These are phyloP conservation scores for Hexactinellida sp. DNA, from an alignment of 37 sponge, comb jelly and placozoan species.

Conservation along the genomic window DNA sequence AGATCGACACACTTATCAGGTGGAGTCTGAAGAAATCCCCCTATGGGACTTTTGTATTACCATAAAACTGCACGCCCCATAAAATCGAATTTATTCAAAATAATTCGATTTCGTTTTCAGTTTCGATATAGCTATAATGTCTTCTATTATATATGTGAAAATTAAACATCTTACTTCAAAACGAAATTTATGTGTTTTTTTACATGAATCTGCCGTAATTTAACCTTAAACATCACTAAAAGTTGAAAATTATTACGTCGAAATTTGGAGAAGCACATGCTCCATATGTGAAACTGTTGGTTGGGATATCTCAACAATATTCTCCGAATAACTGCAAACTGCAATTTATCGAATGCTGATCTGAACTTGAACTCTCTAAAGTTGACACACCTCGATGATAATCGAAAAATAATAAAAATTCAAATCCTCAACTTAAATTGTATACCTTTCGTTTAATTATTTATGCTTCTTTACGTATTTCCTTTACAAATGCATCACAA, in stretches of 20 bases:
- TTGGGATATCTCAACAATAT: constrained; percentile 8
- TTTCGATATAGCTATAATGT: too few relatives aligned
- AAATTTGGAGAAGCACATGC: constrained; percentile 14
- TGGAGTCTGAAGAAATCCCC: too few relatives aligned
- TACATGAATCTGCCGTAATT: too few relatives aligned
- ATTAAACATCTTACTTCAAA: too few relatives aligned
- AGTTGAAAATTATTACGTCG: background rate
- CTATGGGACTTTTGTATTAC: too few relatives aligned
- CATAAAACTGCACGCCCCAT: too few relatives aligned
- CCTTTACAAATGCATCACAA: background rate
- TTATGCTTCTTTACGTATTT: background rate
- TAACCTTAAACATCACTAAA: too few relatives aligned
- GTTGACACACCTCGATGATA: constrained; percentile 7
- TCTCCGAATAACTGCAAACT: constrained; percentile 12
- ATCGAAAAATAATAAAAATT: background rate
- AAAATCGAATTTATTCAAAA: too few relatives aligned
- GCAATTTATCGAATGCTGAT: constrained; percentile 8
- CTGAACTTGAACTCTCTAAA: background rate
- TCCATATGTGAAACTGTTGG: background rate
- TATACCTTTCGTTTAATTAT: background rate
- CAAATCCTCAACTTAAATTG: background rate
- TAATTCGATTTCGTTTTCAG: too few relatives aligned
- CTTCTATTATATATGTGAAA: too few relatives aligned
- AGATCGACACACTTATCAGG: too few relatives aligned
- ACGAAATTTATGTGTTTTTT: too few relatives aligned